These are phyloP conservation scores for Abscondita cerata DNA, from an alignment of 2,888 invertebrate genomes.

Conservation along the genomic window DNA sequence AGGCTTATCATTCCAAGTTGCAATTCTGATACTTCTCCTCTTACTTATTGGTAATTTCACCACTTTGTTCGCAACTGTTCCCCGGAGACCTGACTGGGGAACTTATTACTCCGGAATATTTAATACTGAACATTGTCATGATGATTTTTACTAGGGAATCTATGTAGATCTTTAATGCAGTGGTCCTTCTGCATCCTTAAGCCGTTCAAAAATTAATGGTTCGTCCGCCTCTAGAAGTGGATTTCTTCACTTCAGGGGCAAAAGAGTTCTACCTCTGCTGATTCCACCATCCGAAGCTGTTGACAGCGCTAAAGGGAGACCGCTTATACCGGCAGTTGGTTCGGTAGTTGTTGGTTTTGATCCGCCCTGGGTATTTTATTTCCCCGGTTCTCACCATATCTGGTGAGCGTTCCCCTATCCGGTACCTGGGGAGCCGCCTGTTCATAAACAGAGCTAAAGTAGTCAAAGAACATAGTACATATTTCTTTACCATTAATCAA, in stretches of 20 bases:
- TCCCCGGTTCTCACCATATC: no score
- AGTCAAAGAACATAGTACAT: no score
- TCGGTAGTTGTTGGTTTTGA: no score
- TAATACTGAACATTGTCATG: neutral
- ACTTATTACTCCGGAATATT: neutral
- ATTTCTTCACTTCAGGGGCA: neutral
- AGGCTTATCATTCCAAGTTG: conserved; percentile 19
- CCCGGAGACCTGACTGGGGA: neutral
- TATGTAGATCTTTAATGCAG: neutral
- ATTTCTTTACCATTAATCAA: no score
- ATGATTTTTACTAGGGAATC: neutral
- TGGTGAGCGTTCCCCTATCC: no score
- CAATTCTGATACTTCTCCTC: conserved; percentile 8
- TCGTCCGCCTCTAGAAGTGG: neutral
- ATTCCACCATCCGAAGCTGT: neutral
- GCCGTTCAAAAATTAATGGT: neutral
- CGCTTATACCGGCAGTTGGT: neutral
- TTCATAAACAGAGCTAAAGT: no score
- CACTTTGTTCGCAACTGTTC: neutral
- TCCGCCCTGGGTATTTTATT: no score
- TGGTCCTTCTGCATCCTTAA: neutral
- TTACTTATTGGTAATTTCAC: neutral
- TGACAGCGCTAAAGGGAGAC: neutral
- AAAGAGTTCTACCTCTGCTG: neutral
- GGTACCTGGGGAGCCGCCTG: no score